A percentile compares a stretch with the other conserved stretches of the same genome.
Evolutionary conservation across 2,888 invertebrate genomes (phyloP).

Genomic region (Diachrysia chrysitis): DNA sequence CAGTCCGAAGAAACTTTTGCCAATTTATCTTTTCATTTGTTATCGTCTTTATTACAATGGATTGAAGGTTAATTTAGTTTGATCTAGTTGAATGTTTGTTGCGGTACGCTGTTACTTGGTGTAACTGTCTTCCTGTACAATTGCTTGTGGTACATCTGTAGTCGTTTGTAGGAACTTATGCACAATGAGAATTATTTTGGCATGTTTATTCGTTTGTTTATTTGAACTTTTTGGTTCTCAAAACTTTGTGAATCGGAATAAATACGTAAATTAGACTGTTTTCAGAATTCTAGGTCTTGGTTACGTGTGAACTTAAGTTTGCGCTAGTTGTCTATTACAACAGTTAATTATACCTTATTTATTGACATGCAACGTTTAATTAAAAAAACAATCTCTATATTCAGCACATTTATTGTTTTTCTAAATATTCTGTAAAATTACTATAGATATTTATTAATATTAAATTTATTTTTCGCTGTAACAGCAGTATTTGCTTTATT

Average conservation of each 20-base stretch:
- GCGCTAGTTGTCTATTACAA: too few relatives aligned
- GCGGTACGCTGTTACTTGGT: constrained; percentile 61
- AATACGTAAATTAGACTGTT: neutral
- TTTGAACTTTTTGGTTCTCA: constrained; percentile 21
- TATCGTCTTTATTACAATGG: constrained; percentile 6
- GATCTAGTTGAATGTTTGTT: constrained; percentile 20
- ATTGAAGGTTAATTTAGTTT: constrained; percentile 23
- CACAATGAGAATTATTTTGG: constrained; percentile 54
- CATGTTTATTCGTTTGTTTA: constrained; percentile 34
- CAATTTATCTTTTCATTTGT: constrained; percentile 21
- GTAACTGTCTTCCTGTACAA: constrained; percentile 75
- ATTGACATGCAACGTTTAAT: too few relatives aligned
- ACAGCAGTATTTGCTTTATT: too few relatives aligned
- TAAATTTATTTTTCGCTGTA: too few relatives aligned
- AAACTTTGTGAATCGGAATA: constrained; percentile 4
- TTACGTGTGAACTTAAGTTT: neutral
- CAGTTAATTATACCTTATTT: too few relatives aligned
- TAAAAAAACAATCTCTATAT: too few relatives aligned
- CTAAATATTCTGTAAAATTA: too few relatives aligned
- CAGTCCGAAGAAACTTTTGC: constrained; percentile 38
- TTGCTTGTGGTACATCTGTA: constrained; percentile 71
- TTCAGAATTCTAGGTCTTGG: neutral
- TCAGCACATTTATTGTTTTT: too few relatives aligned
- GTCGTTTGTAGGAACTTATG: constrained; percentile 59
- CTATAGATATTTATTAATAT: too few relatives aligned